Percentiles rank a stretch among this genome's conserved stretches.
Conservation (phyloP, 2,888 invertebrate species). For the Tipula helvola region DNA sequence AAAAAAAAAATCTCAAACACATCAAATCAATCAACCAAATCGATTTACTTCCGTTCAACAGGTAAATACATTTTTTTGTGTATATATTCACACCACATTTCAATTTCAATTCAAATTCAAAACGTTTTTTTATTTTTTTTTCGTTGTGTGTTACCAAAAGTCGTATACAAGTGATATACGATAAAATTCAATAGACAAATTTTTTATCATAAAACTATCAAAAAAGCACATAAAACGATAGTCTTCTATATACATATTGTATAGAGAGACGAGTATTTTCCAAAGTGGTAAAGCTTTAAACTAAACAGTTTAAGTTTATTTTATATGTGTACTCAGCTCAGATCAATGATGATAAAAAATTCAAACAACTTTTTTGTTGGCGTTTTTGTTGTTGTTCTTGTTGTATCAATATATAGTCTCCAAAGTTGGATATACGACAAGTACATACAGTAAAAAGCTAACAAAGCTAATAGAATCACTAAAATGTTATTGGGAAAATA, state of each 20-base stretch:
- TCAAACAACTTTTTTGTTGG: neutral
- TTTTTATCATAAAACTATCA: neutral
- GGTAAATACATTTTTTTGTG: neutral
- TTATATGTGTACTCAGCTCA: neutral
- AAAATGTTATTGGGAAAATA: neutral
- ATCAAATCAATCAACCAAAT: conserved; percentile 4
- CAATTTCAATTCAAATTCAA: neutral
- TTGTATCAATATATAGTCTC: neutral
- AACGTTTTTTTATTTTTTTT: neutral
- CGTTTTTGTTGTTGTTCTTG: neutral
- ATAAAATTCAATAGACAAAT: neutral
- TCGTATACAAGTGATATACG: neutral
- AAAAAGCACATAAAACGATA: neutral
- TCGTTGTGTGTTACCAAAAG: neutral
- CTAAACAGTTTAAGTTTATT: neutral
- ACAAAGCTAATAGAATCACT: conserved; percentile 4
- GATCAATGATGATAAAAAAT: neutral
- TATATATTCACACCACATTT: neutral
- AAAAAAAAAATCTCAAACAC: neutral
- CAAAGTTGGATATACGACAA: neutral
- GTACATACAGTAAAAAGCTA: neutral
- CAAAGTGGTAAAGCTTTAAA: neutral
- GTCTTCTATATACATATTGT: neutral
- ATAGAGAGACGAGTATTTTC: neutral
- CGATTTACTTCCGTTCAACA: neutral